Conservation (phyloP, 2,113 vertebrate genomes). For the Lanius ludovicianus region DNA sequence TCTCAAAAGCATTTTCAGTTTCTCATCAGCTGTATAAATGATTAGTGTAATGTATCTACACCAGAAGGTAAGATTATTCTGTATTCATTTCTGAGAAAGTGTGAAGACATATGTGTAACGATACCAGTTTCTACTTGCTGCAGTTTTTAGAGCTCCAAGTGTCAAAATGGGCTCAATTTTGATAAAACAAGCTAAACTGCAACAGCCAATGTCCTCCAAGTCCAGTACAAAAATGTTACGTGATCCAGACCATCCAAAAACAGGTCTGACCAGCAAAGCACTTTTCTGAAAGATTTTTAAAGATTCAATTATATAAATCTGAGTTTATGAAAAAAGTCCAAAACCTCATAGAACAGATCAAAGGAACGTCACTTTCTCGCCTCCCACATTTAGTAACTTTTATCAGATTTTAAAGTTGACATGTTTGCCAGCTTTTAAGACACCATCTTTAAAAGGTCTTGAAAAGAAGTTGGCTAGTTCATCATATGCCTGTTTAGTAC, state of each 20-base stretch:
- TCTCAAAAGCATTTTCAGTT: constrained; percentile 76
- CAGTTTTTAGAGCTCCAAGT: constrained; percentile 5
- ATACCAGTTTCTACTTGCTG: constrained; percentile 43
- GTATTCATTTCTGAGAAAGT: constrained; percentile 31
- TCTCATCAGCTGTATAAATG: constrained; percentile 66
- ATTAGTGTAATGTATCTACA: constrained; percentile 64
- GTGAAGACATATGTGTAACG: constrained; percentile 18
- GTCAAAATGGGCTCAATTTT: constrained; percentile 42
- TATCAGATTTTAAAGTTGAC: constrained; percentile 16
- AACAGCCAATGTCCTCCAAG: constrained; percentile 51
- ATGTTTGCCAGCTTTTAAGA: constrained; percentile 60
- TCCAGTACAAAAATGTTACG: constrained; percentile 30
- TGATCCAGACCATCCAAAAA: constrained; percentile 30
- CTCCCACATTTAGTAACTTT: constrained; percentile 57
- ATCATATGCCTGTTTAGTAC: constrained; percentile 27
- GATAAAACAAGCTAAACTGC: constrained; percentile 54
- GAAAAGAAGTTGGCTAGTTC: constrained; percentile 56
- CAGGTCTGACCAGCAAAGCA: constrained; percentile 35
- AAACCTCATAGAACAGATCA: constrained; percentile 27
- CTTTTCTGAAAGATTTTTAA: constrained; percentile 21
- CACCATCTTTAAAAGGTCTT: constrained; percentile 54
- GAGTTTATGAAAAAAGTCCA: constrained; percentile 45
- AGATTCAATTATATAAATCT: neutral
- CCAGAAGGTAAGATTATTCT: constrained; percentile 57
- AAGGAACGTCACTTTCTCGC: constrained; percentile 6